A percentile compares a stretch with the other conserved stretches of the same genome.
These are phyloP conservation scores for Junonia oenone DNA, from an alignment of 2,888 invertebrate genomes.

Conservation along the genomic window DNA sequence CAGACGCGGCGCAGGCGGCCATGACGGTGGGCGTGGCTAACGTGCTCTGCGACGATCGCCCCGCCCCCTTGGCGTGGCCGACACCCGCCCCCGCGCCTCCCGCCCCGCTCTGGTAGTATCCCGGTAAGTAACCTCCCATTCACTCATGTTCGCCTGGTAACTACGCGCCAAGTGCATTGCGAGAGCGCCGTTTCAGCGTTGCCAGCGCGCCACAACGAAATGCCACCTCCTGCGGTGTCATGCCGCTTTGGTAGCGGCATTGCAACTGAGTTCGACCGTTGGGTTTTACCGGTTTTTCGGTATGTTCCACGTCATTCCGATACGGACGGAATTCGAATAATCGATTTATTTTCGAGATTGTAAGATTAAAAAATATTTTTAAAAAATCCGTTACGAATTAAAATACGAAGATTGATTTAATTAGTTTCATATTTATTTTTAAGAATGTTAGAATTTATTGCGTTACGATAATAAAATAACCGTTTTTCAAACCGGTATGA, in stretches of 20 bases:
- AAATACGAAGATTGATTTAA: neutral
- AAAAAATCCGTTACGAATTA: neutral
- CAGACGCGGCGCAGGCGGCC: constrained; percentile 83
- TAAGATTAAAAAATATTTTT: neutral
- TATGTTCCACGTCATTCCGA: constrained; percentile 11
- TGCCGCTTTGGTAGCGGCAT: constrained; percentile 69
- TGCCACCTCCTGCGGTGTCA: constrained; percentile 52
- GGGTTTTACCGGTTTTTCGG: constrained; percentile 15
- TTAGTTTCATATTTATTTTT: neutral
- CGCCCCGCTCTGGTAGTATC: constrained; percentile 90
- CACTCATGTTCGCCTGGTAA: constrained; percentile 69
- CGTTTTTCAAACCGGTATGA: neutral
- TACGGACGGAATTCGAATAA: neutral
- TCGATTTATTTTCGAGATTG: neutral
- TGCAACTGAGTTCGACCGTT: constrained; percentile 51
- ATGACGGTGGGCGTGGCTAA: constrained; percentile 83
- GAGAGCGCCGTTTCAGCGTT: constrained; percentile 59
- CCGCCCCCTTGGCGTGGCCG: constrained; percentile 79
- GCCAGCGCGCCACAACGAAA: constrained; percentile 40
- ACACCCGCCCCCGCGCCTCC: constrained; percentile 80
- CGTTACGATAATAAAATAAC: neutral
- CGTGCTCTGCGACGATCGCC: constrained; percentile 82
- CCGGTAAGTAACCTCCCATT: constrained; percentile 79
- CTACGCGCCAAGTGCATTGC: constrained; percentile 78
- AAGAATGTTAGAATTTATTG: neutral